These are phyloP conservation scores for Heterochromis multidens DNA, from an alignment of 2,113 vertebrate genomes.

Conservation along the genomic window DNA sequence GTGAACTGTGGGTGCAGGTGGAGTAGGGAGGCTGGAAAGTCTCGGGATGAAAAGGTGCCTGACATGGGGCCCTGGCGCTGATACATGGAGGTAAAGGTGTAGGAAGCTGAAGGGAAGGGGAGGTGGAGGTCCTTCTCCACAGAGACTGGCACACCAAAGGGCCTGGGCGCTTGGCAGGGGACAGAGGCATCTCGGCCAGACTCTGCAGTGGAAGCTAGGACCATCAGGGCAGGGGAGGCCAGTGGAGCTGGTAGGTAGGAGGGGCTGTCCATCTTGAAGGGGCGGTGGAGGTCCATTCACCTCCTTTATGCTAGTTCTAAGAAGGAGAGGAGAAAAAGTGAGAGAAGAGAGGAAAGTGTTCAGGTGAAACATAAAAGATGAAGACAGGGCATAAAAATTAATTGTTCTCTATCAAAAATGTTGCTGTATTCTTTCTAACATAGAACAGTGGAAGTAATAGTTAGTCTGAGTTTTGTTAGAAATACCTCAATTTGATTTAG, in stretches of 20 bases:
- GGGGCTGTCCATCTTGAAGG: slow-evolving; percentile 99
- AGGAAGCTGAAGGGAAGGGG: slow-evolving; percentile 94
- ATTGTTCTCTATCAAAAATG: not conserved
- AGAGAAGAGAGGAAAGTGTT: not conserved
- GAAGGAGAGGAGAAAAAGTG: not conserved
- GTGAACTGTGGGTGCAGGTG: slow-evolving; percentile 97
- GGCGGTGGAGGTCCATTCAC: slow-evolving; percentile 97
- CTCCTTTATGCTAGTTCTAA: slow-evolving; percentile 57
- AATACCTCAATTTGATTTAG: not conserved
- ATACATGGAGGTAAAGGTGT: slow-evolving; percentile 98
- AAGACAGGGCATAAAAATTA: not conserved
- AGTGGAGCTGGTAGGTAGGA: slow-evolving; percentile 93
- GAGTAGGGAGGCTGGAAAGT: slow-evolving; percentile 93
- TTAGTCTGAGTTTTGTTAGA: not conserved
- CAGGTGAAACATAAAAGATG: not conserved
- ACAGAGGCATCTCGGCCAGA: slow-evolving; percentile 93
- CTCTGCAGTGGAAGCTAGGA: slow-evolving; percentile 93
- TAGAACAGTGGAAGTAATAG: not conserved
- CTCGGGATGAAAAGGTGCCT: slow-evolving; percentile 87
- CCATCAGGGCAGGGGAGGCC: slow-evolving; percentile 96
- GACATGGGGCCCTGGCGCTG: slow-evolving; percentile 93
- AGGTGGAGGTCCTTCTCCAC: slow-evolving; percentile 97
- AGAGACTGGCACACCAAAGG: slow-evolving; percentile 90
- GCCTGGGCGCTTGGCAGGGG: slow-evolving; percentile 90
- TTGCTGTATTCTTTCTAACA: not conserved